phyloP scores from a whole-genome alignment of 2,888 invertebrate species.

The Xestia c-nigrum region DNA sequence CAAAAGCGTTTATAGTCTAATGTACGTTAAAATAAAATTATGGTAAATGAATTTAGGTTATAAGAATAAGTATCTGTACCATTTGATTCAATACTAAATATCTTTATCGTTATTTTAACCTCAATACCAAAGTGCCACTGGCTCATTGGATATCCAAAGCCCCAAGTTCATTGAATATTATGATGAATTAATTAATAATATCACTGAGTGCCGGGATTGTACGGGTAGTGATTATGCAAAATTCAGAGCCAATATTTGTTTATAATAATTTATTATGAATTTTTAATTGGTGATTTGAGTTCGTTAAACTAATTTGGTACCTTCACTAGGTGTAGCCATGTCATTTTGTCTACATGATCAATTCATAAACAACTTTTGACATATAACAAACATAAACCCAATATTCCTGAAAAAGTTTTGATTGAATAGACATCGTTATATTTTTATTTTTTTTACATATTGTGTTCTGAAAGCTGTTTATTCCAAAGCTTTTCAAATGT shows the following conservation, averaged over 20 bases:
- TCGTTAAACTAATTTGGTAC: constrained; percentile 5
- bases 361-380: background rate
- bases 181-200: constrained; percentile 59
- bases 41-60: background rate
- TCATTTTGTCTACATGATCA: background rate
- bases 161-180: constrained; percentile 53
- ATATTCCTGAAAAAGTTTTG: background rate
- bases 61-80: background rate
- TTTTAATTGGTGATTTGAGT: constrained; percentile 31
- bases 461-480: background rate
- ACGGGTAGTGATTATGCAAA: constrained; percentile 38
- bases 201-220: constrained; percentile 46
- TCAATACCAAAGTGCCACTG: constrained; percentile 20
- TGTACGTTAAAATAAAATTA: background rate
- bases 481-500: background rate
- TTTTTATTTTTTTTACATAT: background rate
- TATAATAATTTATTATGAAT: constrained; percentile 44
- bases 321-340: background rate
- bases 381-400: background rate
- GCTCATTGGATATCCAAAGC: constrained; percentile 12
- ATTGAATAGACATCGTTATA: background rate
- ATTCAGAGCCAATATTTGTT: constrained; percentile 45
- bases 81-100: background rate
- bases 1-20: background rate
- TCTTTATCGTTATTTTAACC: constrained; percentile 38